Conservation (phyloP, 2,113 vertebrate species). For the Coregonus clupeaformis region DNA sequence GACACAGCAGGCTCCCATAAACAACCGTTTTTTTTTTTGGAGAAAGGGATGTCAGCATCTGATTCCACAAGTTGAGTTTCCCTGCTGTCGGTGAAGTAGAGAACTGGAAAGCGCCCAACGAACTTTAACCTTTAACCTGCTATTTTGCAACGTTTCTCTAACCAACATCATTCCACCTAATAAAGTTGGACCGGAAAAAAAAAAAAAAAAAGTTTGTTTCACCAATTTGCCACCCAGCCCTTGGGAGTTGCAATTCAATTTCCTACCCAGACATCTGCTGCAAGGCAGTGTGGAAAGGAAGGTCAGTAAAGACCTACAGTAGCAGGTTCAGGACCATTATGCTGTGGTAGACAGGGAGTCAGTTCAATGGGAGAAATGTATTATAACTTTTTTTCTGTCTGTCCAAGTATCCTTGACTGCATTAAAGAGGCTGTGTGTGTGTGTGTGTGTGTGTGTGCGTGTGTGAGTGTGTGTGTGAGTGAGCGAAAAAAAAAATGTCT, state of each 20-base stretch:
- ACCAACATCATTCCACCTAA: neutral
- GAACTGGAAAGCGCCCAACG: neutral
- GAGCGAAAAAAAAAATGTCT: too few species aligned
- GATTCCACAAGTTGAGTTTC: neutral
- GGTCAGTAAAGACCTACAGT: conserved; percentile 33
- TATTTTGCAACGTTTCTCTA: neutral
- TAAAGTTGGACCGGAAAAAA: conserved; percentile 46
- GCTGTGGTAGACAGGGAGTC: conserved; percentile 55
- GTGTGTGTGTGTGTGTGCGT: too few species aligned
- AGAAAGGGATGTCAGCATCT: neutral
- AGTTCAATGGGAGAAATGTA: too few species aligned
- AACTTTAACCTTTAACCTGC: neutral
- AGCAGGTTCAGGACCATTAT: conserved; percentile 23
- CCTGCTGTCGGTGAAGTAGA: neutral
- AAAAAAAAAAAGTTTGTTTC: conserved; percentile 59
- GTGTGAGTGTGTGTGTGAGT: too few species aligned
- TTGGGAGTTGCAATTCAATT: conserved; percentile 77
- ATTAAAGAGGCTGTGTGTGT: neutral
- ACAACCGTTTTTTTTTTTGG: neutral
- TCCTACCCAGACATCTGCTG: conserved; percentile 58
- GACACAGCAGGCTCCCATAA: neutral
- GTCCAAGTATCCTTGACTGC: conserved; percentile 16
- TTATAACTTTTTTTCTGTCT: conserved; percentile 2
- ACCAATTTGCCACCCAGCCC: conserved; percentile 67
- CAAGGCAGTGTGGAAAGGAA: conserved; percentile 34